Conservation (phyloP, 2,113 vertebrate genomes). For the Takifugu flavidus region DNA sequence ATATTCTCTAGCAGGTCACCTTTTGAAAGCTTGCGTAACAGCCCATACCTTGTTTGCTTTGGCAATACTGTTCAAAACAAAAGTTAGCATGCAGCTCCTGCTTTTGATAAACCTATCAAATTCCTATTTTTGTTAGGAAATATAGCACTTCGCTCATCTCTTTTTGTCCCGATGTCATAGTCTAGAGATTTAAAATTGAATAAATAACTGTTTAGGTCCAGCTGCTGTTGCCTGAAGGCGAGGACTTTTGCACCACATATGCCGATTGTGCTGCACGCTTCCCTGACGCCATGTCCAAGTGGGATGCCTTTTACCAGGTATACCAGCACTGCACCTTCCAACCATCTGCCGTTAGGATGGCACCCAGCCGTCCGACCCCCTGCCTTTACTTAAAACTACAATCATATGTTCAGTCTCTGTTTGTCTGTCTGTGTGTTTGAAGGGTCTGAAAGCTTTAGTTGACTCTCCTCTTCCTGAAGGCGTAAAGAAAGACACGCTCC, state of each 20-base stretch:
- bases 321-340: no score
- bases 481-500: constrained; percentile 62
- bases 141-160: neutral
- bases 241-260: constrained; percentile 58
- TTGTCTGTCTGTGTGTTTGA: constrained; percentile 1
- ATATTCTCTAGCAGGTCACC: no score
- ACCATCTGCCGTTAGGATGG: no score
- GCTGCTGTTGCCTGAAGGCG: constrained; percentile 49
- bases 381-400: neutral
- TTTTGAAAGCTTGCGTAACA: no score
- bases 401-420: neutral
- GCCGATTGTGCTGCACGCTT: constrained; percentile 44
- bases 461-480: constrained; percentile 33
- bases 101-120: no score
- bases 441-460: constrained; percentile 55
- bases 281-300: constrained; percentile 61
- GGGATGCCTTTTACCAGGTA: constrained; percentile 68
- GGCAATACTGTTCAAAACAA: neutral
- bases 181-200: neutral
- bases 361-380: no score
- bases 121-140: no score
- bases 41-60: neutral
- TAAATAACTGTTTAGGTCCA: constrained; percentile 37
- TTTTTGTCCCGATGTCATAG: neutral
- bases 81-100: neutral